A percentile compares a stretch with the other conserved stretches of the same genome.
Conservation (phyloP, 2,113 vertebrate species). For the Rhea pennata region DNA sequence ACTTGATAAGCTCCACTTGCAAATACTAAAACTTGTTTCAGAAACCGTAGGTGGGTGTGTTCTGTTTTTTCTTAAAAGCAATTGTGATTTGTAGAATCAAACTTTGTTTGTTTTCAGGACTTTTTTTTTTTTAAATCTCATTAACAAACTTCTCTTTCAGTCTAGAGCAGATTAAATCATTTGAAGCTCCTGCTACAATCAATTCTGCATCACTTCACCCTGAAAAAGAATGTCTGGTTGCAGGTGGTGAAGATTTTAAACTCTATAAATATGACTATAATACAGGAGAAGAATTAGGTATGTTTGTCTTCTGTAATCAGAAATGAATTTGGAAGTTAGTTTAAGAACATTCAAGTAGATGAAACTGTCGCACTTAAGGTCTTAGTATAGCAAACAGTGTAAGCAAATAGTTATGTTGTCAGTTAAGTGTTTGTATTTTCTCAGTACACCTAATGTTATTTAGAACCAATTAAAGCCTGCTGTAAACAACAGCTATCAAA, state of each 20-base stretch:
- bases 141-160: conserved; percentile 66
- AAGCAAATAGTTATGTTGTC: background rate
- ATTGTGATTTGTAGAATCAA: background rate
- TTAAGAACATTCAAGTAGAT: background rate
- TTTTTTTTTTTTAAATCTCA: background rate
- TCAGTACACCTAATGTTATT: background rate
- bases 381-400: background rate
- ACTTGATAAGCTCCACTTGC: background rate
- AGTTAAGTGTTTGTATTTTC: background rate
- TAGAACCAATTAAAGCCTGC: background rate
- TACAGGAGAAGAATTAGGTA: conserved; percentile 95
- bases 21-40: background rate
- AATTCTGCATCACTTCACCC: conserved; percentile 97
- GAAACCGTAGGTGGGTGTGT: background rate
- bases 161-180: conserved; percentile 93
- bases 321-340: background rate
- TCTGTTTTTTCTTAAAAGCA: background rate
- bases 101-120: background rate
- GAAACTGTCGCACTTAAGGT: background rate
- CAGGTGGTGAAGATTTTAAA: conserved; percentile 98
- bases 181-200: conserved; percentile 93
- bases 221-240: conserved; percentile 96
- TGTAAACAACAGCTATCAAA: background rate
- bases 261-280: conserved; percentile 99
- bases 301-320: conserved; percentile 24